Base-by-base conservation (phyloP, 1,140 invertebrate species). In the Cotesia glomerata region DNA sequence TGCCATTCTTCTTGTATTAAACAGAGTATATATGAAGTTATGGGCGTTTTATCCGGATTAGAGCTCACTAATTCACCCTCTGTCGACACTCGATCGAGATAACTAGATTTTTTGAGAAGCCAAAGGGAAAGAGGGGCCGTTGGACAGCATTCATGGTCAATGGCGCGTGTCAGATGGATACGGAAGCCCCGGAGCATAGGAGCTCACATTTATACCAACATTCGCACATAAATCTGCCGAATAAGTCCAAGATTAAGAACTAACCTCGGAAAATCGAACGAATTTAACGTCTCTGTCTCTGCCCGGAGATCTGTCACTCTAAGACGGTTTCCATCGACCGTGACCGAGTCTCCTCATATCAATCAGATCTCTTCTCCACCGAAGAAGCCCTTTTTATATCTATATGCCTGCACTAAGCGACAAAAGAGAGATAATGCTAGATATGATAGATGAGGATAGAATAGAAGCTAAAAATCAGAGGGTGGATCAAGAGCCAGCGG, bases 131-230 rank as follows among this genome's bases (percentile, higher is more conserved):
- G 78, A 78, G 78, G 75, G 73, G 76, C 26, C 26, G 51, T 54
- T 49, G 63, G 5, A n/a, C 13, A 14, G 51, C 73, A 84, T 84
- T 85, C 81, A 80, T 81, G 84, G 80, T 83, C 86, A 88, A 85
- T 88, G 84, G 83, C 67, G 81, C 81, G 86, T 84, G 81, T 79
- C 74, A 78, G 80, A 86, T 87, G 85, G 79, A 87, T 86, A 82
- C 82, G 79, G 83, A 85, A 84, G 75, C 78, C 59, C 61, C 34
- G 32, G 34, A 69, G 45, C 11, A n/a, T n/a, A 32, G 39, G 39
- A 16, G 14, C 9, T 18, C 18, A 54, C 39, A 52, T 9, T 13
- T 67, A 64, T 67, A 67, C 62, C 18, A 18, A 61, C 26, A 18
- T 61, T 45, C 39, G 11, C 18, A 64, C 62, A 64, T 45, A 39